These are phyloP conservation scores for Ia io DNA, from an alignment of 2,113 vertebrate genomes.

Conservation along the genomic window DNA sequence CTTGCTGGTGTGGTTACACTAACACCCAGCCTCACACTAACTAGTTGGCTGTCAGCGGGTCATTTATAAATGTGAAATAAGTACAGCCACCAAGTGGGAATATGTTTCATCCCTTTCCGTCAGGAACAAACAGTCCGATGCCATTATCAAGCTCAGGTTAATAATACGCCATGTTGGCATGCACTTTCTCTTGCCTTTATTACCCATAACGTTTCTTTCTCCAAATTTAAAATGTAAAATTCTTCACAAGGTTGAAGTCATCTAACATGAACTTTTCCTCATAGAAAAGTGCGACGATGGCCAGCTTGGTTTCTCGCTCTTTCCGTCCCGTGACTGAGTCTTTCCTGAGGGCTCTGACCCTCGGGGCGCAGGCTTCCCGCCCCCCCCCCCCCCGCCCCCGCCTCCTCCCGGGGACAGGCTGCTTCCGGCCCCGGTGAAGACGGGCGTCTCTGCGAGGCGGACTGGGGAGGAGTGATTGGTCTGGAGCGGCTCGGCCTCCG, in stretches of 20 bases:
- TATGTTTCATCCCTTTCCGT: background rate
- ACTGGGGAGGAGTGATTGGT: rapidly evolving
- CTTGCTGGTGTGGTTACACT: background rate
- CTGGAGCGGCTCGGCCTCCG: background rate
- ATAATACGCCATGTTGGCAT: background rate
- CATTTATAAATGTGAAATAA: background rate
- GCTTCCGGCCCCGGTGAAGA: background rate
- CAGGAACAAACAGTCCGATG: background rate
- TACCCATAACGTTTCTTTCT: background rate
- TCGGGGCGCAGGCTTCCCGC: no score
- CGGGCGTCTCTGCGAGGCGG: background rate
- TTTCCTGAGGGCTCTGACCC: background rate
- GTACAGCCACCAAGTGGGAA: background rate
- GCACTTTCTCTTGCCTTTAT: background rate
- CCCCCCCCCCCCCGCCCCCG: no score
- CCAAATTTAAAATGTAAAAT: background rate
- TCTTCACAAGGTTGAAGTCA: background rate
- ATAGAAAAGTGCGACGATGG: background rate
- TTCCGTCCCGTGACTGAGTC: background rate
- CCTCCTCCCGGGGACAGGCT: no score
- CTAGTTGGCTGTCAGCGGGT: background rate
- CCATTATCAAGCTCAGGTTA: background rate
- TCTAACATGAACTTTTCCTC: background rate
- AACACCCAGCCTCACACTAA: background rate
- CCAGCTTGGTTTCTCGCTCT: no score